Base-by-base conservation (phyloP, 2,888 invertebrate genomes). In the Cosmopolites sordidus region DNA sequence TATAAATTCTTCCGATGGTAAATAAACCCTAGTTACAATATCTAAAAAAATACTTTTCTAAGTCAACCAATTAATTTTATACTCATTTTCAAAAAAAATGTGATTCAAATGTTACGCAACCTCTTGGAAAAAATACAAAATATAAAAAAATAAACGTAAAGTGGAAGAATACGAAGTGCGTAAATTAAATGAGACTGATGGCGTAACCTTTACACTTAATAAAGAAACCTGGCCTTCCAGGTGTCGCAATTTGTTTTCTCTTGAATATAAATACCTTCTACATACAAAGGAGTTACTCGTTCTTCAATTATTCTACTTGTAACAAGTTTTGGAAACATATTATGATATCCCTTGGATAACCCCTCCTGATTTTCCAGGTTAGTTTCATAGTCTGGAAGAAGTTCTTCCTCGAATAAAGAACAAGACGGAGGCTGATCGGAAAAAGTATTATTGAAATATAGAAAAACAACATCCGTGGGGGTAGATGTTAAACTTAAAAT, bases 1-100 rank as follows among this genome's bases (percentile, higher is more conserved):
- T 6, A 49, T 49, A 42, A 53, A 56, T 39, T 56, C 56, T 56
- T 56, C 52, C 8, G 56, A 56, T 2, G 56, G 52, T 16, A 56
- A 22, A 44, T 45, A 27, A 2, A 53, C 49, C 16, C 47, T 48
- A 8, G 49, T 56, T 5, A 56, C 53, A 29, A 53, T 46, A 48
- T 56, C 52, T 56, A 29, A 22, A 55, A 55, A 43, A 16, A 37
- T n/a, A n/a, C n/a, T n/a, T n/a, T 45, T 45, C 29, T 14, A 12
- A 41, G n/a, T 8, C 11, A 17, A n/a, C n/a, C 17, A 38, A 18
- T 5, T 1, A 3, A 2, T 17, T 11, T 33, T 33, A 33, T 9
- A 6, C 12, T n/a, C 3, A 33, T 5, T 3, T 12, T 33, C 8
- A 6, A 9, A 12, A 6, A 4, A 14, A 42, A 42, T 40, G 11